Base-by-base conservation (phyloP, 2,888 invertebrate species). In the Amphimallon solstitiale region DNA sequence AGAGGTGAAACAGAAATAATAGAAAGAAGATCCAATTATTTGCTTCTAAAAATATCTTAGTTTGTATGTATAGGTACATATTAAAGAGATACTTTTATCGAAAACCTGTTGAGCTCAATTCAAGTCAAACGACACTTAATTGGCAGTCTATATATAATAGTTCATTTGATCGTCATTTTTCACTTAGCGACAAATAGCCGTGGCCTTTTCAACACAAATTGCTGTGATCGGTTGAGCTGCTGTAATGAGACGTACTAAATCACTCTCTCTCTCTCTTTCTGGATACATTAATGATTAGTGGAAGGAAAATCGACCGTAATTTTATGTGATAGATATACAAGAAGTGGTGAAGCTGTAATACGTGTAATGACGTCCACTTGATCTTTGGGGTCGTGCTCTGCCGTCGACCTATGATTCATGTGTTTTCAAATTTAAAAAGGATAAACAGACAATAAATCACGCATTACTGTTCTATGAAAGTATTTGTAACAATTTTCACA, bases 281-380 rank as follows among this genome's bases (percentile, higher is more conserved):
- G 14, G 61, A 61, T 49, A 49, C 48, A 61, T 46, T 35, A 51
- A 48, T 70, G 63, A 71, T 68, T 66, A 69, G 51, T 66, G 63
- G 60, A 67, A 64, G 68, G 66, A 70, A 69, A 51, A 43, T 61
- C 43, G 52, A 48, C 67, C 65, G 70, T 73, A 73, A 71, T 72
- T 73, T 56, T 23, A 56, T 40, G 56, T 56, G 56, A 40, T 56
- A 43, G 56, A 56, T 56, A 56, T 23, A 70, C 67, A 68, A 66
- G 56, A 65, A 61, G 61, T 60, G 49, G 60, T 49, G 52, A 60
- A 51, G 51, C 35, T 21, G 64, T 56, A 54, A 46, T 62, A 49
- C 62, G 48, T 49, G 49, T 77, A 76, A 79, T 77, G 75, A 77
- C 72, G 71, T 72, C 76, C 76, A 79, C 77, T 79, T 79, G 79